A percentile compares a stretch with the other conserved stretches of the same genome.
These are phyloP conservation scores for Dryococelus australis DNA, from an alignment of 2,888 invertebrate species.

Conservation along the genomic window DNA sequence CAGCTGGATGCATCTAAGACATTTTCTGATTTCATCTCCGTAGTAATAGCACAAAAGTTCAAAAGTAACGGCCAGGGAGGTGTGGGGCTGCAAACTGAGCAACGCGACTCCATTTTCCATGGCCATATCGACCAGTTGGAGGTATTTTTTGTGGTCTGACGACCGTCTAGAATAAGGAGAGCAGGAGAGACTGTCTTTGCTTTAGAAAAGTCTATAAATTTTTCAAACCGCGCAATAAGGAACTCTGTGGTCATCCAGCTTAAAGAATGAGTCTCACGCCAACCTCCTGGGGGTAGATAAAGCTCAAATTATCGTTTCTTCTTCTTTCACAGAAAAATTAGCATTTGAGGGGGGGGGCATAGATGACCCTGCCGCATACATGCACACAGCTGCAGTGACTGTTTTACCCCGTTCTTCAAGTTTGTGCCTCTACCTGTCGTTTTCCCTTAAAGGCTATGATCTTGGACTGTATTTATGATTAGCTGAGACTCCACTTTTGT, in stretches of 20 bases:
- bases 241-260: conserved; percentile 21
- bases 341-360: no score
- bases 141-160: neutral
- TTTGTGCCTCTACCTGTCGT: no score
- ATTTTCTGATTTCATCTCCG: conserved; percentile 41
- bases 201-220: conserved; percentile 19
- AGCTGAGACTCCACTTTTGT: no score
- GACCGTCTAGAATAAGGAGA: neutral
- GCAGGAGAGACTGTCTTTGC: neutral
- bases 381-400: neutral
- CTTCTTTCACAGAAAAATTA: no score
- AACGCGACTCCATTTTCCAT: neutral
- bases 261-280: neutral
- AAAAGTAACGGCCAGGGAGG: conserved; percentile 46
- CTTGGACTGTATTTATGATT: no score
- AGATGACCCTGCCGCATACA: neutral
- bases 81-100: conserved; percentile 19
- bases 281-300: neutral
- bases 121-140: conserved; percentile 17
- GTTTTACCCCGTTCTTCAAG: no score
- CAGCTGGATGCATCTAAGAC: conserved; percentile 30
- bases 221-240: neutral
- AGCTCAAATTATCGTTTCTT: neutral
- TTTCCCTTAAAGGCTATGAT: no score
- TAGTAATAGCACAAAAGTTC: conserved; percentile 48